Base-by-base conservation (phyloP, 2,113 vertebrate species). In the Pipra filicauda region DNA sequence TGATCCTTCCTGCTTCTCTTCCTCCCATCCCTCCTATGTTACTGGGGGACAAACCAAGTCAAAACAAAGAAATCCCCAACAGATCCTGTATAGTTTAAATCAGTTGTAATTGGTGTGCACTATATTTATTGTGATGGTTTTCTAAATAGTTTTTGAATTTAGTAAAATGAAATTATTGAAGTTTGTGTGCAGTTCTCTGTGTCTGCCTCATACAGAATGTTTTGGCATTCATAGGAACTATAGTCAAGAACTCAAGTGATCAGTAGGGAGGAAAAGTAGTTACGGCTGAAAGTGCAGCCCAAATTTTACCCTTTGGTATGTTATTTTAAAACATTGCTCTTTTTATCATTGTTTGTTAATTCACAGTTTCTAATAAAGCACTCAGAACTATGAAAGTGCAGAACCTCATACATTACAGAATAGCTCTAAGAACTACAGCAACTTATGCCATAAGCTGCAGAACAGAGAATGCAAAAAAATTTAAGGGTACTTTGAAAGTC, bases 31-130 rank as follows among this genome's bases (percentile, higher is more conserved):
- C 7, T 77, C 21, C 21, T 55, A 0, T 28, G 13, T 73, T 89
- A 64, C 1, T 24, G 6, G 21, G 20, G 12, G 5, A 2, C 44
- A 39, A 73, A 31, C 0, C 4, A 9, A 61, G 52, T 3, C 3
- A 23, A 67, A 77, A 37, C 1, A 48, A 27, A 69, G n/a, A 58
- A 35, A 30, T 2, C 2, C 20, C 13, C 49, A 35, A 35, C 39
- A 8, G 4, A 18, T 58, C 12, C 23, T 23, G 2, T 70, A 8
- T 20, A 21, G 27, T 72, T 89, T 48, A 64, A 87, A 59, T 52
- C 4, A 48, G 0, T 48, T 85, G 31, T 33, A 46, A 46, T 65
- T 54, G 23, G 31, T 87, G 26, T 49, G 15, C 10, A 5, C 22
- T 69, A 0, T 52, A 22, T 70, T 41, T 83, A 23, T 51, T 84